Conservation (phyloP, 2,888 invertebrate genomes). For the Coelopa pilipes region DNA sequence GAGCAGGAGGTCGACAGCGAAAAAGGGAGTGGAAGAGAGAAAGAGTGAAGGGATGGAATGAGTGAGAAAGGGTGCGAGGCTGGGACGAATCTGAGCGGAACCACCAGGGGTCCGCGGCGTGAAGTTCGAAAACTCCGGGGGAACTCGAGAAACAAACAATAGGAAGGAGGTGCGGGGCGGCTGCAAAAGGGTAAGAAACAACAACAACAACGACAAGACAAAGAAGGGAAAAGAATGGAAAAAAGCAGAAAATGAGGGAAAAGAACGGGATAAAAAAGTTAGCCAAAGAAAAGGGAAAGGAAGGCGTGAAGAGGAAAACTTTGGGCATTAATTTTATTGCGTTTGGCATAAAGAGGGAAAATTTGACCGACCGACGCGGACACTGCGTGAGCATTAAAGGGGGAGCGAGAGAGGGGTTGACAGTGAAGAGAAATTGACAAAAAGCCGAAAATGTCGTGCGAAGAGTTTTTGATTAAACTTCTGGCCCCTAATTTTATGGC, state of each 20-base stretch:
- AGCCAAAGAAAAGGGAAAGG: neutral
- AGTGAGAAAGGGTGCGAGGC: too few relatives aligned
- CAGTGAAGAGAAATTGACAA: constrained; percentile 23
- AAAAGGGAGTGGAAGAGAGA: neutral
- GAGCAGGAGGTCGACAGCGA: neutral
- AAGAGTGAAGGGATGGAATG: neutral
- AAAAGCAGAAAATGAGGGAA: neutral
- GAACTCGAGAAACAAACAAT: too few relatives aligned
- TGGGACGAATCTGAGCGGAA: too few relatives aligned
- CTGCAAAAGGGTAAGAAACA: neutral
- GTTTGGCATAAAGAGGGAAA: constrained; percentile 32
- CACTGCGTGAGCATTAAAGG: neutral
- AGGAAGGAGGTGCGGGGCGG: neutral
- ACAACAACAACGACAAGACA: neutral
- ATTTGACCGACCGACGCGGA: neutral
- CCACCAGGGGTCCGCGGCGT: too few relatives aligned
- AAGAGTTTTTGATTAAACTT: constrained; percentile 39
- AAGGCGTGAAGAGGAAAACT: constrained; percentile 29
- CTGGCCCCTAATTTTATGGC: constrained; percentile 38
- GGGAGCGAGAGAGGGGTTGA: neutral
- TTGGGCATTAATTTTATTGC: constrained; percentile 42
- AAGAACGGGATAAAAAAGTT: neutral
- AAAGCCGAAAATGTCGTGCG: constrained; percentile 37
- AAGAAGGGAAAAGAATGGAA: neutral
- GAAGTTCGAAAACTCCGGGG: too few relatives aligned